phyloP scores from a whole-genome alignment of 2,888 invertebrate genomes.

The Lithosia quadra region DNA sequence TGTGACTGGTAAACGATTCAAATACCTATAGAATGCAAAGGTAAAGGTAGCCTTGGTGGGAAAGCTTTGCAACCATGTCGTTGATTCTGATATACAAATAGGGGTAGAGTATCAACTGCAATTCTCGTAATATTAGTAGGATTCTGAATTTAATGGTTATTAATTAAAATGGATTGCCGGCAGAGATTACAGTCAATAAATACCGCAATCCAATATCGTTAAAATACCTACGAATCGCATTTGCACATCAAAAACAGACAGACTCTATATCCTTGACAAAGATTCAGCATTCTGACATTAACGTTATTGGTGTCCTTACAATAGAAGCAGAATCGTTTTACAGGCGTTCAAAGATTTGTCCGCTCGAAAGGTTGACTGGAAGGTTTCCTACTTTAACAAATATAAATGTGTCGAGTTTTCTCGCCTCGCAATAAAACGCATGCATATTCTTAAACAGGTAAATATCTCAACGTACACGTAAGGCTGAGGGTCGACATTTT shows the following conservation, averaged over 20 bases:
- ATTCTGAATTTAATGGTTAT: too few relatives aligned
- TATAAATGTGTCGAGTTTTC: conserved; percentile 48
- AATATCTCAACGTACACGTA: conserved; percentile 65
- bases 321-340: conserved; percentile 11
- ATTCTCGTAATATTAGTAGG: too few relatives aligned
- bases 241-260: neutral
- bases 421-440: conserved; percentile 55
- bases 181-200: too few relatives aligned
- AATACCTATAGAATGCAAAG: neutral
- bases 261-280: neutral
- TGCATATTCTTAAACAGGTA: conserved; percentile 64
- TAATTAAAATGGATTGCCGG: too few relatives aligned
- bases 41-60: neutral
- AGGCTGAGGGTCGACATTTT: conserved; percentile 67
- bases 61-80: neutral
- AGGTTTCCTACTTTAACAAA: conserved; percentile 40
- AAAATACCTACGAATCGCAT: neutral
- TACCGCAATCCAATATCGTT: too few relatives aligned
- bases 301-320: neutral
- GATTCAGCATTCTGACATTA: neutral
- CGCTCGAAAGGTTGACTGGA: conserved; percentile 30
- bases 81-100: too few relatives aligned
- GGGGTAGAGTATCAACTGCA: too few relatives aligned
- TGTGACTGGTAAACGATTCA: conserved; percentile 16
- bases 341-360: conserved; percentile 23